These are phyloP conservation scores for Riparia riparia DNA, from an alignment of 2,113 vertebrate genomes.

Conservation along the genomic window DNA sequence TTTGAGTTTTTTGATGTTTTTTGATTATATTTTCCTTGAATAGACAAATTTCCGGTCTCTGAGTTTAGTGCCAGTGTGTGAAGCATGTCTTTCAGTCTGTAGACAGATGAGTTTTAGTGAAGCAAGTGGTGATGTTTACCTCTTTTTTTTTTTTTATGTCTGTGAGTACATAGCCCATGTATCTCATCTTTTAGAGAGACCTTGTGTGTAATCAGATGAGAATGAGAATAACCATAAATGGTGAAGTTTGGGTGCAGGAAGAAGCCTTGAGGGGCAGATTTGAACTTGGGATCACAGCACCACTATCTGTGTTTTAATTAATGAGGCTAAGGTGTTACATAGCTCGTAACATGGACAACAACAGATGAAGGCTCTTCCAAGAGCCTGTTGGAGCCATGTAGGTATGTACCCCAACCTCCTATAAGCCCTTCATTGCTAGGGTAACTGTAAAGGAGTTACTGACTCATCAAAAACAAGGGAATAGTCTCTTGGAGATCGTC, in stretches of 20 bases:
- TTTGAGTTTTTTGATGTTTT: not conserved
- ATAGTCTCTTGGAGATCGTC: not conserved
- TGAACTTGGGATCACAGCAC: not conserved
- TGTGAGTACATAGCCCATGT: not conserved
- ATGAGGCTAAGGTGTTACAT: not conserved
- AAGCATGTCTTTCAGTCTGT: not conserved
- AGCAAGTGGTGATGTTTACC: not conserved
- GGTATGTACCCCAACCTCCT: not conserved
- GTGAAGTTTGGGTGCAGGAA: not conserved
- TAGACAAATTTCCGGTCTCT: not conserved
- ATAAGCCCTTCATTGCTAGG: not conserved
- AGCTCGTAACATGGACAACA: accelerated
- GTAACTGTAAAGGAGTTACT: not conserved
- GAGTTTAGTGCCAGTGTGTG: not conserved
- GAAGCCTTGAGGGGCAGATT: not conserved
- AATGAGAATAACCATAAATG: not conserved
- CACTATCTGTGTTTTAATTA: not conserved
- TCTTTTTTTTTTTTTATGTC: not conserved
- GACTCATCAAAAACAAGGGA: not conserved
- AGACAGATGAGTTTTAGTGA: not conserved
- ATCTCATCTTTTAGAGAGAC: not conserved
- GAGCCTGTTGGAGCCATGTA: not conserved
- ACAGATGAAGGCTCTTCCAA: not conserved
- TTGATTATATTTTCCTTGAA: not conserved
- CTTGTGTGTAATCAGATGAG: not conserved